Percentiles rank a stretch among this genome's conserved stretches.
phyloP scores from a whole-genome alignment of 2,888 invertebrate genomes.

The Diplazon laetatorius region DNA sequence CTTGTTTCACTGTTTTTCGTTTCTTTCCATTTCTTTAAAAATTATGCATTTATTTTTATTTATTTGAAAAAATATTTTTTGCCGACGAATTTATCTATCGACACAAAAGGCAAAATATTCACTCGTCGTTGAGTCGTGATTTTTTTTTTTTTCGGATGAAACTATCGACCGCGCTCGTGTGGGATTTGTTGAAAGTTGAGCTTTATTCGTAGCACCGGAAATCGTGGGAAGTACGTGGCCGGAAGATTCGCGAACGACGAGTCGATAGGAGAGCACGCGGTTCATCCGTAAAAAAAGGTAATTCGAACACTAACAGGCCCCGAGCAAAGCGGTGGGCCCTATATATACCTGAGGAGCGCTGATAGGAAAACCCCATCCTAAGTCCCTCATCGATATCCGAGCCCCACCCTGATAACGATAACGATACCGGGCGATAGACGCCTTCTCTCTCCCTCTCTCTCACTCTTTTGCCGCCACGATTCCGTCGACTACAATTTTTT shows the following conservation, averaged over 20 bases:
- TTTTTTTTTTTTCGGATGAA: too few relatives aligned
- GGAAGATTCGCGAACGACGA: slow-evolving; percentile 21
- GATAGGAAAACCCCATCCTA: slow-evolving; percentile 79
- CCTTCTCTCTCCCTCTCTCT: slow-evolving; percentile 9
- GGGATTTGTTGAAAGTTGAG: too few relatives aligned
- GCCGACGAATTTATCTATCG: too few relatives aligned
- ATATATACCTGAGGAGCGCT: slow-evolving; percentile 78
- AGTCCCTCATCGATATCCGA: slow-evolving; percentile 80
- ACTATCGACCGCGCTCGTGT: too few relatives aligned
- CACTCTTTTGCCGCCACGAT: background rate
- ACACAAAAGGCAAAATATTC: too few relatives aligned
- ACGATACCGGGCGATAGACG: slow-evolving; percentile 74
- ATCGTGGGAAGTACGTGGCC: slow-evolving; percentile 32
- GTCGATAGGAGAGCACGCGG: slow-evolving; percentile 20
- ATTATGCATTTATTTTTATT: too few relatives aligned
- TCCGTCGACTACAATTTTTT: background rate
- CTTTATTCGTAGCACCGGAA: slow-evolving; percentile 24
- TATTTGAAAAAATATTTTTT: too few relatives aligned
- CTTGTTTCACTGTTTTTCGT: too few relatives aligned
- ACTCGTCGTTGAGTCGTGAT: too few relatives aligned
- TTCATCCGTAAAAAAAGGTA: slow-evolving; percentile 57
- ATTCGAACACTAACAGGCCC: slow-evolving; percentile 77
- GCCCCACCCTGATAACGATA: slow-evolving; percentile 81
- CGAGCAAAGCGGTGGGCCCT: slow-evolving; percentile 72
- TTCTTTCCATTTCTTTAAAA: too few relatives aligned